A percentile compares a stretch with the other conserved stretches of the same genome.
Conservation (phyloP, 2,888 invertebrate genomes). For the Leuctra nigra region DNA sequence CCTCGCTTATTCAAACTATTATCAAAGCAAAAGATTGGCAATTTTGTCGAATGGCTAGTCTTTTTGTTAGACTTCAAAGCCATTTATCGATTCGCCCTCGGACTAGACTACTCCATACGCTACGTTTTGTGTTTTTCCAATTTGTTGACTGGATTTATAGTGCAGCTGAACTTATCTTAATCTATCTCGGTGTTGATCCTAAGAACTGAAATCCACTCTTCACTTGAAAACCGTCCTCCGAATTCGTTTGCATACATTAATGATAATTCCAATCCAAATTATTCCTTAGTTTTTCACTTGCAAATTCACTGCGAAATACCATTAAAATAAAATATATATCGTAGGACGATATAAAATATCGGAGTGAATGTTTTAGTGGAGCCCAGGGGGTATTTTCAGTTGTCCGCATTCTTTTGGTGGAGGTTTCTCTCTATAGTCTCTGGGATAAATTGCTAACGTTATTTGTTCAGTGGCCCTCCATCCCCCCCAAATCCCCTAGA, state of each 20-base stretch:
- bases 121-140: too few relatives aligned
- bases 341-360: neutral
- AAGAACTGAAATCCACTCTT: too few relatives aligned
- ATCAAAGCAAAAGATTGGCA: too few relatives aligned
- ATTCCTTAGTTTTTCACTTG: neutral
- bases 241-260: conserved; percentile 3
- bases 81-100: too few relatives aligned
- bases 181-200: too few relatives aligned
- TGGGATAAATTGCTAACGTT: neutral
- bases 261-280: neutral
- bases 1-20: too few relatives aligned
- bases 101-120: too few relatives aligned
- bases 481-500: neutral
- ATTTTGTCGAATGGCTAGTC: too few relatives aligned
- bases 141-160: too few relatives aligned
- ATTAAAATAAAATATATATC: conserved; percentile 1
- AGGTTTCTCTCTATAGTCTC: neutral
- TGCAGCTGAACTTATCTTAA: too few relatives aligned
- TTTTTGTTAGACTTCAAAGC: too few relatives aligned
- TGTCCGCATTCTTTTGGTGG: neutral
- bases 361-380: neutral
- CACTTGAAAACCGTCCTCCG: neutral
- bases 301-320: conserved; percentile 1
- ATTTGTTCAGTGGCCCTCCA: neutral
- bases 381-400: neutral